phyloP scores from a whole-genome alignment of 2,888 invertebrate species.

The Hetaerina titia region DNA sequence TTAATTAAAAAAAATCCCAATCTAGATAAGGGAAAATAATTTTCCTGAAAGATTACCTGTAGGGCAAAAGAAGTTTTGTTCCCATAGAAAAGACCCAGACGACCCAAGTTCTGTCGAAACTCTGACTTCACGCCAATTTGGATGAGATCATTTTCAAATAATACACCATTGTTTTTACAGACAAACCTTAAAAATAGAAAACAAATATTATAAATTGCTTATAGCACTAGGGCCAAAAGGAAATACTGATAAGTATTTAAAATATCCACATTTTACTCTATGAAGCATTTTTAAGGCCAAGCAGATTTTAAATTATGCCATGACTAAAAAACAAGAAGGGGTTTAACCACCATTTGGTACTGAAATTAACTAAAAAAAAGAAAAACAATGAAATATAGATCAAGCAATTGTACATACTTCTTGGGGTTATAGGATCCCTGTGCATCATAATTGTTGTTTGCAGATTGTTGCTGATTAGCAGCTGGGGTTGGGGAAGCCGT shows the following conservation, averaged over 20 bases:
- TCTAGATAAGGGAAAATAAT: background rate
- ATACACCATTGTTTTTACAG: constrained; percentile 98
- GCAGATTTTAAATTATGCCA: background rate
- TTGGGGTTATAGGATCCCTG: constrained; percentile 91
- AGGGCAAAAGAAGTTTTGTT: constrained; percentile 96
- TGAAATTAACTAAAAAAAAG: no score
- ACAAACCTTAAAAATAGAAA: constrained; percentile 83
- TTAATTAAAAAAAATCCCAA: background rate
- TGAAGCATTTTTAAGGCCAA: background rate
- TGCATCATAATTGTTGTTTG: constrained; percentile 75
- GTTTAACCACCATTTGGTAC: no score
- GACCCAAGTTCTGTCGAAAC: constrained; percentile 96
- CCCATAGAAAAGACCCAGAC: constrained; percentile 97
- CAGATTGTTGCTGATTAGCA: constrained; percentile 75
- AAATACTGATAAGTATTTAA: background rate
- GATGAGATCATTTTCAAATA: constrained; percentile 98
- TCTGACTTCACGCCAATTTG: constrained; percentile 99
- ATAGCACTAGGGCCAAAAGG: background rate
- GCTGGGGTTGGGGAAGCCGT: constrained; percentile 79
- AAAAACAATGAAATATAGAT: no score
- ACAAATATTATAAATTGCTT: background rate
- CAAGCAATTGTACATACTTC: constrained; percentile 80
- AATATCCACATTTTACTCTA: background rate
- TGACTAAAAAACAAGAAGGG: background rate
- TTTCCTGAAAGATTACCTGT: constrained; percentile 76